These are phyloP conservation scores for Ellobium chinense DNA, from an alignment of 2,888 invertebrate genomes.

Conservation along the genomic window DNA sequence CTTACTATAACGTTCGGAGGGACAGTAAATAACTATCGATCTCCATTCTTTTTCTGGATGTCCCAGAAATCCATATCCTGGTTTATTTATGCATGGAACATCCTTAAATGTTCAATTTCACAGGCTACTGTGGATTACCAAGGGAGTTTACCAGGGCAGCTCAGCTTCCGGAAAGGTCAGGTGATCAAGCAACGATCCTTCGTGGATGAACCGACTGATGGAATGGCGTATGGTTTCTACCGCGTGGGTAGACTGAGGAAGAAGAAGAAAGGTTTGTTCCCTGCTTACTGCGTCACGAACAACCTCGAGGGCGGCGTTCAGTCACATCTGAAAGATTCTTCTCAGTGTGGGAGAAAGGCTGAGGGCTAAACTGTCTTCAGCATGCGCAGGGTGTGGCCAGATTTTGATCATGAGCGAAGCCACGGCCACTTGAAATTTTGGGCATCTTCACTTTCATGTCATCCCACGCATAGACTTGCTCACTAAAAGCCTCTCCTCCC, in stretches of 20 bases:
- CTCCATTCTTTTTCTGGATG: too few relatives aligned
- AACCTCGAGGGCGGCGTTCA: background rate
- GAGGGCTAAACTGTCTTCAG: too few relatives aligned
- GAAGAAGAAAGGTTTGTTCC: constrained; percentile 40
- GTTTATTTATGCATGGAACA: too few relatives aligned
- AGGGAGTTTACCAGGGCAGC: constrained; percentile 38
- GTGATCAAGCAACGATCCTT: constrained; percentile 29
- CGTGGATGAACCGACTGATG: background rate
- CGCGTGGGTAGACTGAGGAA: constrained; percentile 30
- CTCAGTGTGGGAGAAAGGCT: too few relatives aligned
- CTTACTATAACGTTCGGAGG: too few relatives aligned
- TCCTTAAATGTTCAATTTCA: too few relatives aligned
- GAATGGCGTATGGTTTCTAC: constrained; percentile 37
- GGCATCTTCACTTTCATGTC: too few relatives aligned
- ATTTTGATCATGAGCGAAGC: background rate
- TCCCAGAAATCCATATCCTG: too few relatives aligned
- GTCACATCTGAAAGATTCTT: too few relatives aligned
- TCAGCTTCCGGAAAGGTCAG: constrained; percentile 37
- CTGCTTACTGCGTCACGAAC: constrained; percentile 5
- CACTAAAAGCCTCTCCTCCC: too few relatives aligned
- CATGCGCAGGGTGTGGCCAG: background rate
- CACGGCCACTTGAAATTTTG: background rate
- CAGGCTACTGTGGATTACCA: constrained; percentile 29
- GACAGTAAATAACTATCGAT: too few relatives aligned
- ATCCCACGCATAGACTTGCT: too few relatives aligned